phyloP scores from a whole-genome alignment of 2,797 vertebrate species.

The Lepilemur septentrionalis region DNA sequence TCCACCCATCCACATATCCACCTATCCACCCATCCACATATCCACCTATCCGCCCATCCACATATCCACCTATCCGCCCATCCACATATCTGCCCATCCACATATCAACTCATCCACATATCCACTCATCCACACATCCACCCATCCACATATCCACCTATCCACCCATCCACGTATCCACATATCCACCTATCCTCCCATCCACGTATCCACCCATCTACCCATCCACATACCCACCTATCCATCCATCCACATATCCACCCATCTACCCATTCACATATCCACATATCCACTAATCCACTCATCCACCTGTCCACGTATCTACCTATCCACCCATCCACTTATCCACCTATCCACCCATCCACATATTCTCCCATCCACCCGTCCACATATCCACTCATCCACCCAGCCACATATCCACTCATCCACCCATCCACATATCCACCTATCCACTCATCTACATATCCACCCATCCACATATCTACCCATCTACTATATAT shows the following conservation, averaged over 20 bases:
- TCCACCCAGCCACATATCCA: accelerated
- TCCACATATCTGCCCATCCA: accelerated
- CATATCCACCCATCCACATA: accelerated
- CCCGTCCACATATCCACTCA: no score
- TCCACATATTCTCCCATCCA: no score
- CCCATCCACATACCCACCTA: no score
- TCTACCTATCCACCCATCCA: neutral
- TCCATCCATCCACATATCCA: accelerated
- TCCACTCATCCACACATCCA: accelerated
- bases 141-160: neutral
- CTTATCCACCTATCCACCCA: no score
- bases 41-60: neutral
- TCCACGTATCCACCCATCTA: neutral
- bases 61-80: accelerated
- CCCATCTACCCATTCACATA: neutral
- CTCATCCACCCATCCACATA: no score
- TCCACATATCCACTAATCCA: neutral
- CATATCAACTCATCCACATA: no score
- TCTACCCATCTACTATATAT: no score
- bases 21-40: neutral
- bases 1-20: accelerated
- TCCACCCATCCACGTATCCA: no score
- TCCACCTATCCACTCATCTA: neutral
- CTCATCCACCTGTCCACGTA: no score
- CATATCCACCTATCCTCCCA: accelerated